phyloP scores from a whole-genome alignment of 1,140 invertebrate genomes.

The Calephelis virginiensis region DNA sequence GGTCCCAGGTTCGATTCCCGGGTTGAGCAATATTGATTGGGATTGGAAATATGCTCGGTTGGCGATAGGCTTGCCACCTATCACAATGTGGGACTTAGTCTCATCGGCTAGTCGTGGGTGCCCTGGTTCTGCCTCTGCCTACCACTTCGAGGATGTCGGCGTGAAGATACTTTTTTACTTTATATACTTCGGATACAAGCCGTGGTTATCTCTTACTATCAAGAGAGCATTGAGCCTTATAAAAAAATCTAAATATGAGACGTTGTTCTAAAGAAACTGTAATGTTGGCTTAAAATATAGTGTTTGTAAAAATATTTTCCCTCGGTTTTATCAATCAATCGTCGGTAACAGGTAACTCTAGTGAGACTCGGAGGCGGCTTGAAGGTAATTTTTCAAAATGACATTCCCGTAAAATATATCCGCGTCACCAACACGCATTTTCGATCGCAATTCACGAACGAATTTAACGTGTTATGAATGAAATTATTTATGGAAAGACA shows the following conservation, averaged over 20 bases:
- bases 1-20: too few species aligned
- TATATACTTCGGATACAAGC: too few species aligned
- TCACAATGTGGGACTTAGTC: too few species aligned
- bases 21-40: too few species aligned
- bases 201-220: too few species aligned
- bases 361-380: background rate
- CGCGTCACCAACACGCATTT: slow-evolving; percentile 9
- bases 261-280: background rate
- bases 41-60: too few species aligned
- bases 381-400: slow-evolving; percentile 8
- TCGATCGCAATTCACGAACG: slow-evolving; percentile 7
- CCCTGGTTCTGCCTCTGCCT: too few species aligned
- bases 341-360: slow-evolving; percentile 10
- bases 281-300: background rate
- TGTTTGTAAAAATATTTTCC: slow-evolving; percentile 4
- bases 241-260: background rate
- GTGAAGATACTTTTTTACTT: too few species aligned
- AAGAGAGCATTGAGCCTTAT: too few species aligned
- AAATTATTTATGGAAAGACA: slow-evolving; percentile 14
- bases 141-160: too few species aligned
- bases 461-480: slow-evolving; percentile 18
- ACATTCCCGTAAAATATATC: slow-evolving; percentile 14
- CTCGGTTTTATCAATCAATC: background rate
- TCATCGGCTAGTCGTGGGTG: too few species aligned
- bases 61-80: too few species aligned